Base-by-base conservation (phyloP, 2,113 vertebrate genomes). In the Rhynchomys soricoides region DNA sequence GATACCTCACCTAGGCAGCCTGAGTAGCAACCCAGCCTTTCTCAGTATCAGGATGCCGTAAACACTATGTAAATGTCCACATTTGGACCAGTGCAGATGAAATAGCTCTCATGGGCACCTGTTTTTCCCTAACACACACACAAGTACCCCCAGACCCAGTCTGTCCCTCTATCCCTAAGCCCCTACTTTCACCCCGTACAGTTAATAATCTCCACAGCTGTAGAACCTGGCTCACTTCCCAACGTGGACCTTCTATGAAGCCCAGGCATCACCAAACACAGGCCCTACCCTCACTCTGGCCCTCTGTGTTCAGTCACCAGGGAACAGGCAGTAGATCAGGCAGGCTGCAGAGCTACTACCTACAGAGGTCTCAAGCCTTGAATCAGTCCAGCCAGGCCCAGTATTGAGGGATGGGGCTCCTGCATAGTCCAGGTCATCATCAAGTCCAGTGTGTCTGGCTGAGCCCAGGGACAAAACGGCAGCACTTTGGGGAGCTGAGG, bases 371-470 rank as follows among this genome's bases (percentile, higher is more conserved):
- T 12, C 40, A 88, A 75, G 40, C 9, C n/a, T 62, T 59, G 3
- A 71, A 1, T 31, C 37, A 66, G 55, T 48, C 59, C 17, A 66
- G 17, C 26, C 71, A 57, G 68, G 16, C 57, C 7, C 50, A 21
- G 52, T 37, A 9, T 12, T 68, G 12, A 81, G 40, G 24, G 34
- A 0, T 34, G 17, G 37, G 16, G 45, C 4, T 1, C n/a, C 16
- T 13, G 3, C 3, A 8, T 0, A 26, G 21, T 7, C 19, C 48
- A 7, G 59, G 26, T 1, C 17, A 16, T 2, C 45, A 62, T n/a
- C 79, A 31, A 15, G 31, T 26, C n/a, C 31, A 13, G 9, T 3
- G 22, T 8, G 26, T 71, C 40, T 50, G 62, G 40, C 48, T 5
- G 13, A 26, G 48, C 48, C 48, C 12, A 86, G 7, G 16, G 40